Base-by-base conservation (phyloP, 2,113 vertebrate genomes). In the Setophaga kirtlandii region DNA sequence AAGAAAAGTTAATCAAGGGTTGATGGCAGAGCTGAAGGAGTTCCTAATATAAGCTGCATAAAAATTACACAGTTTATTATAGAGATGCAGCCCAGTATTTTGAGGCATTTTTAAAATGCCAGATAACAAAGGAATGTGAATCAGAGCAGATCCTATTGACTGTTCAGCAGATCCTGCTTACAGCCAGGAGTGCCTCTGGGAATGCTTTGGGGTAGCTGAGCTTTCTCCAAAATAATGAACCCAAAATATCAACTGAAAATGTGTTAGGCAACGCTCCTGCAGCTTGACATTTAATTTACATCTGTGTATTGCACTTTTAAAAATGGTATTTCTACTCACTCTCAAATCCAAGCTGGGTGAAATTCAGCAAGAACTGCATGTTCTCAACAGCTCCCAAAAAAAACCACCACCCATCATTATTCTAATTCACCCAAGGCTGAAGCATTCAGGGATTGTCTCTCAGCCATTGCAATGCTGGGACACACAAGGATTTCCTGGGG, bases 331-430 rank as follows among this genome's bases (percentile, higher is more conserved):
- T 58, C 50, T 46, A 95, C 76, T n/a, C 60, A 10, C 47, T 82
- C 69, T 12, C 24, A 63, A 70, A 89, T 9, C 30, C 84, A 55
- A 81, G 73, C 81, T n/a, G 68, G 59, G 46, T 4, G 6, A 62
- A 89, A 92, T 69, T 79, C 67, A 35, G 11, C 37, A 31, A 27
- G 93, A 78, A 94, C 93, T 89, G 92, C 33, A 84, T 9, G 59
- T 84, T 89, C 93, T 31, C 46, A 83, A 21, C 65, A n/a, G 83
- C 27, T 83, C 76, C 90, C 86, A 52, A 67, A 83, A 92, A 91
- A 95, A 91, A 23, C 39, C 79, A 62, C 12, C 30, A 83, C 13
- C 60, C 42, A 30, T n/a, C 64, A 37, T 50, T 74, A 78, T 59
- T 44, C 30, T 60, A 60, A 68, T 56, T 60, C 77, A 37, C 12